Evolutionary conservation across 2,888 invertebrate genomes (phyloP), one percentile per base, ranked within the genome.

Genomic region (Mythimna albipuncta): DNA sequence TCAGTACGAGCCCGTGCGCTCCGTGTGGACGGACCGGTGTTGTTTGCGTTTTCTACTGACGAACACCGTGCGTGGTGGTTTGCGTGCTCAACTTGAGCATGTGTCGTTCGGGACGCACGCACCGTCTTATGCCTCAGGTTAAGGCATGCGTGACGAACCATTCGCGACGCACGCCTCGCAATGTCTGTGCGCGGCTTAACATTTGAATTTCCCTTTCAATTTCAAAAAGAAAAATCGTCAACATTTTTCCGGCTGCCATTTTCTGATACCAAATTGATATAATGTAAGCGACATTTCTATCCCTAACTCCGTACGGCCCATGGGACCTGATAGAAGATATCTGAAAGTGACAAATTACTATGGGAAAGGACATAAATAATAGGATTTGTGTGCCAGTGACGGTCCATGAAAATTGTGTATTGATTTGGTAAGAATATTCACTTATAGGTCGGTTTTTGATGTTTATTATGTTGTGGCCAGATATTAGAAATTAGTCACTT

Each of bases 291-390:
- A 73, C 74, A 67, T 79, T 58, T 72, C 65, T 67, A 70, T 81
- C 75, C 61, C 35, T 65, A 52, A 65, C 59, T 63, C 65, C 52
- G 68, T 61, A 32, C 68, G 55, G 2, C 80, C 72, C 75, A 71
- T 71, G 81, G 73, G 77, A 63, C 5, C 5, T 35, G 79, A 81
- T 82, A 79, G 79, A 63, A 79, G 75, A 72, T 78, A 79, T 64
- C 76, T 19, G 65, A 72, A 79, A 79, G 67, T 83, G 86, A 84
- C 86, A 86, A 84, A 86, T 85, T 78, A 75, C 80, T 59, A 76
- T 66, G 69, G 64, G 55, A 35, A 64, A 69, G 55, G 66, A 67
- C 72, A 70, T 79, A 73, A 82, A 79, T 85, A 84, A 82, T 78
- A 58, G 75, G 72, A 82, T 77, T 78, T 75, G 19, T 73, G 66